Conservation (phyloP, 92 coral and sea anemone genomes). For the Paramuricea clavata region DNA sequence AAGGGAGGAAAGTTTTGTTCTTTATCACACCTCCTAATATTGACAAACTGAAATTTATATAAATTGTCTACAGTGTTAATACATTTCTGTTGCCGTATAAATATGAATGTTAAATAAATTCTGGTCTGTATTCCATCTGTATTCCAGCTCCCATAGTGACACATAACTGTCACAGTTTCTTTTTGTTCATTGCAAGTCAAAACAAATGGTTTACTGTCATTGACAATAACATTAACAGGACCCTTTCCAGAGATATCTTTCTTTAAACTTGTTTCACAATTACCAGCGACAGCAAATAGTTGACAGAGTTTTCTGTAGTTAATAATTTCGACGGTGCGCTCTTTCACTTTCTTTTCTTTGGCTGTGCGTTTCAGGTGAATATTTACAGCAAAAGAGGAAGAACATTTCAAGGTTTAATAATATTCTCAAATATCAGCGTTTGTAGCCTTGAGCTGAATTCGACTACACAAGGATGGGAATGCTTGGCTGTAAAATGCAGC, state of each 20-base stretch:
- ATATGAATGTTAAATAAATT: constrained; percentile 54
- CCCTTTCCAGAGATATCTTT: constrained; percentile 54
- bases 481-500: constrained; percentile 57
- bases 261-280: constrained; percentile 45
- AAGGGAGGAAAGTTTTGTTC: too few species aligned
- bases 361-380: constrained; percentile 28
- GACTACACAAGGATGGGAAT: constrained; percentile 61
- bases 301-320: constrained; percentile 50
- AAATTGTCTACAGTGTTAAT: too few species aligned
- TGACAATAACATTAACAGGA: constrained; percentile 49
- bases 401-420: constrained; percentile 56
- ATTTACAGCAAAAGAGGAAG: constrained; percentile 59
- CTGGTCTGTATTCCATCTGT: constrained; percentile 64
- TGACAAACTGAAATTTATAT: too few species aligned
- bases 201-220: constrained; percentile 51
- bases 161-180: constrained; percentile 51
- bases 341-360: constrained; percentile 32
- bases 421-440: constrained; percentile 53
- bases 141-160: constrained; percentile 73
- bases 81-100: too few species aligned
- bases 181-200: constrained; percentile 48
- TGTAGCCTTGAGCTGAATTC: constrained; percentile 61
- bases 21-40: too few species aligned
- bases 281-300: constrained; percentile 46
- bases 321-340: constrained; percentile 35